Percentiles rank a stretch among this genome's conserved stretches.
phyloP scores from a whole-genome alignment of 2,797 vertebrate genomes.

The Adrianichthys oophorus region DNA sequence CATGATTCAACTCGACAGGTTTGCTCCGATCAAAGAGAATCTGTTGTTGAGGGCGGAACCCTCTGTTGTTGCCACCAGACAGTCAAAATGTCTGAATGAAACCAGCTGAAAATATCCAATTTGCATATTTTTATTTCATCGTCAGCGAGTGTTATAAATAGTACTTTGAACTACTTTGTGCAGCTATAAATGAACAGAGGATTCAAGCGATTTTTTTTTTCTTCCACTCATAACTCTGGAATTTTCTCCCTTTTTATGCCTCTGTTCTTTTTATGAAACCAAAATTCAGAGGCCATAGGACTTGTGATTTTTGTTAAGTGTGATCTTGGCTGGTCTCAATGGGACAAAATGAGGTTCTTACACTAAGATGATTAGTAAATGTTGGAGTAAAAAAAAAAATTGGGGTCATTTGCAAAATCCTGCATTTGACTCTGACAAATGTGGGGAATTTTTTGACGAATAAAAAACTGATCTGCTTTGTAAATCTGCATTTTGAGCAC shows the following conservation, averaged over 20 bases:
- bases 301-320: conserved; percentile 28
- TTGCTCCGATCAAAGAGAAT: conserved; percentile 38
- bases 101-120: conserved; percentile 60
- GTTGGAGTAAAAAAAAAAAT: no score
- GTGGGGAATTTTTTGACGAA: not conserved
- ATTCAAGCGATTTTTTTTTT: conserved; percentile 27
- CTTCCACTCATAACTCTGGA: conserved; percentile 29
- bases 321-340: conserved; percentile 33
- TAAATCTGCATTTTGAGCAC: no score
- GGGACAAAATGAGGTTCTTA: not conserved
- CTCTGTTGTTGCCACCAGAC: conserved; percentile 41
- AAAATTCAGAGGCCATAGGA: conserved; percentile 48
- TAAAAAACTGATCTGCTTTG: not conserved
- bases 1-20: conserved; percentile 48
- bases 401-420: conserved; percentile 1
- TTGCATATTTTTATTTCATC: conserved; percentile 60
- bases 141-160: conserved; percentile 64
- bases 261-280: conserved; percentile 48
- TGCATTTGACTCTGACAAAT: not conserved
- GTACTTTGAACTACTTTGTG: conserved; percentile 50
- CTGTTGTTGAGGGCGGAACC: conserved; percentile 43
- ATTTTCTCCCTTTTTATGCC: conserved; percentile 51
- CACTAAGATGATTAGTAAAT: no score
- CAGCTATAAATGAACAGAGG: conserved; percentile 27
- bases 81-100: conserved; percentile 57